Evolutionary conservation across 2,888 invertebrate genomes (phyloP), one percentile per base, ranked within the genome.

Genomic region (Netelia fuscicornis): DNA sequence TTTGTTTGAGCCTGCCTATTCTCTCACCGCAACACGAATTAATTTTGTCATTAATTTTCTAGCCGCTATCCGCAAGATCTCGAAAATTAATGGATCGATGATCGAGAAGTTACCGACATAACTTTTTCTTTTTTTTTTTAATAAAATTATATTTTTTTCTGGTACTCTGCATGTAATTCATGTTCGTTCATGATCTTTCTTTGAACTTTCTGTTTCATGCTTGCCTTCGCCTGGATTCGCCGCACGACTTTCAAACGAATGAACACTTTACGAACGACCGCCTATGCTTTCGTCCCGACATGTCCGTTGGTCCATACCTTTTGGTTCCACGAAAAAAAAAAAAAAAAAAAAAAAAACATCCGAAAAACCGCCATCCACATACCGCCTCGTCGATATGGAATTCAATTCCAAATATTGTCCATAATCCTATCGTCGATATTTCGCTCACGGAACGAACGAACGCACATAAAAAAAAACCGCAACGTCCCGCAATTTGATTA

Each of bases 191-290:
- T 92, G 92, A 89, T 93, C 89, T 89, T 89, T 94, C 90, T 94
- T 92, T 91, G 84, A 92, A 93, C 90, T 93, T 93, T 94, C 93
- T 93, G 94, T 94, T 94, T 94, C 94, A 94, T 94, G 94, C 94
- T 94, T 94, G 92, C 93, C 93, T 90, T 83, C 92, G 92, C 92
- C 93, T 92, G 93, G 94, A 93, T 91, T 89, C 89, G 92, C 92
- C 92, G 93, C 90, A 93, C 93, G 92, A 92, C 91, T 91, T 90
- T 91, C 89, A 91, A 93, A 89, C 87, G 89, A 89, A 91, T 89
- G 88, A 89, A 89, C 86, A 86, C 83, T 80, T 84, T 84, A 72
- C 86, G 86, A 88, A 86, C 87, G 62, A 89, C 87, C 87, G 86
- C 88, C 89, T 89, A 89, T 87, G 91, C 90, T 91, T 89, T 86